Base-by-base conservation (phyloP, 2,888 invertebrate species). In the Vannuccia rotundouncinata region DNA sequence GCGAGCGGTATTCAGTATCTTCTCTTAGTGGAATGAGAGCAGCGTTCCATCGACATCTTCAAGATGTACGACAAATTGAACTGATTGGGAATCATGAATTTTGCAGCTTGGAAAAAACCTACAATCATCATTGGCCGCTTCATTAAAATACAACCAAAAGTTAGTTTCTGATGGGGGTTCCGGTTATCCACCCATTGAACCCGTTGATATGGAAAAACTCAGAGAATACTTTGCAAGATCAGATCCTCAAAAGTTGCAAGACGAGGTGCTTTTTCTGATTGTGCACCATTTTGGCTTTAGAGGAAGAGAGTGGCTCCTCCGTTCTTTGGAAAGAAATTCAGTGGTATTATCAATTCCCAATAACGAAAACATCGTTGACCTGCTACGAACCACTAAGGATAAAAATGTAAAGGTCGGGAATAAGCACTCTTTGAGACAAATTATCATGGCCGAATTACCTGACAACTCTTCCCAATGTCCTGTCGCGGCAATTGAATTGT, bases 271-370 rank as follows among this genome's bases (percentile, higher is more conserved):
- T 5, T 78, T 73, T 22, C 59, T 73, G 1, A 27, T 78, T 28
- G 75, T 75, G 25, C 75, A 59, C 25, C 77, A 77, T 1, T 77
- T 77, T 13, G 77, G 31, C 0, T 78, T 78, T 77, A n/a, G 78
- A 13, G 78, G 77, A 1, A 29, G 77, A 29, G 78, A 78, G 28
- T 78, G 78, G 77, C n/a, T n/a, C n/a, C n/a, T n/a, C n/a, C n/a
- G n/a, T n/a, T n/a, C n/a, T n/a, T n/a, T n/a, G n/a, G n/a, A n/a
- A n/a, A n/a, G n/a, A n/a, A n/a, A n/a, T n/a, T n/a, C n/a, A n/a
- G n/a, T n/a, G n/a, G n/a, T n/a, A n/a, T n/a, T n/a, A n/a, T n/a
- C n/a, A n/a, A n/a, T n/a, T n/a, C n/a, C n/a, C n/a, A n/a, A n/a
- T n/a, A n/a, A n/a, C n/a, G n/a, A n/a, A n/a, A n/a, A n/a, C n/a